Evolutionary conservation across 2,113 vertebrate species (phyloP).

Genomic region (Paraplagusia blochii): DNA sequence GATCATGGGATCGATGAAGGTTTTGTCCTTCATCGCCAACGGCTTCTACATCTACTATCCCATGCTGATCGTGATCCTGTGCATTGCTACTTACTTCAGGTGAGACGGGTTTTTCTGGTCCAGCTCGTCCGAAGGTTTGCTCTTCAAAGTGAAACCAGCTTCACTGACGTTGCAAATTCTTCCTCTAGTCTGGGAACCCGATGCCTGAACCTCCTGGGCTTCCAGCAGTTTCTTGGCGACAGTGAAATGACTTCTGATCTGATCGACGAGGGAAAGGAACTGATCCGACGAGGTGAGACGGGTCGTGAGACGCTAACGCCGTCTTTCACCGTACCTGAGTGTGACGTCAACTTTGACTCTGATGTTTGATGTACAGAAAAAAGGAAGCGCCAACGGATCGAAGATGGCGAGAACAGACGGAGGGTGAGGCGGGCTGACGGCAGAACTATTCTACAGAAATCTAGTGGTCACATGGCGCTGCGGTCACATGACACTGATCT

Average conservation of each 20-base stretch:
- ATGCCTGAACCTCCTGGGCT: slow-evolving; percentile 94
- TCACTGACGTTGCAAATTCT: neutral
- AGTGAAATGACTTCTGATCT: slow-evolving; percentile 96
- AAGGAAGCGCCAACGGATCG: slow-evolving; percentile 90
- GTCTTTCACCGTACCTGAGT: neutral
- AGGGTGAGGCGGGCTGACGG: slow-evolving; percentile 76
- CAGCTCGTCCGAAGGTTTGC: neutral
- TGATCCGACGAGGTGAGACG: slow-evolving; percentile 86
- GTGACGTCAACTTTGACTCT: neutral
- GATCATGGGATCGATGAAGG: slow-evolving; percentile 98
- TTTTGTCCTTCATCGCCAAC: slow-evolving; percentile 93
- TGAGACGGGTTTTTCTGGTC: slow-evolving; percentile 51
- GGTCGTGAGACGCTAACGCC: neutral
- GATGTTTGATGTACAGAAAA: slow-evolving; percentile 79
- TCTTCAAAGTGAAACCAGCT: neutral
- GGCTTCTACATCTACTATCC: slow-evolving; percentile 99
- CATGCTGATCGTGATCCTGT: slow-evolving; percentile 97
- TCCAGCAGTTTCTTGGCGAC: slow-evolving; percentile 97
- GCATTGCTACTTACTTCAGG: slow-evolving; percentile 98
- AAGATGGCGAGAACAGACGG: slow-evolving; percentile 92
- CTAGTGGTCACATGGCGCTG: too few relatives aligned
- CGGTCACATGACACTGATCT: too few relatives aligned
- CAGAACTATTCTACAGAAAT: neutral
- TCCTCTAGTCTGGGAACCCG: slow-evolving; percentile 88
- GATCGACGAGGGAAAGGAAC: slow-evolving; percentile 94